Percentiles rank a stretch among this genome's conserved stretches.
Conservation (phyloP, 2,797 vertebrate genomes). For the Tokudaia muenninki region DNA sequence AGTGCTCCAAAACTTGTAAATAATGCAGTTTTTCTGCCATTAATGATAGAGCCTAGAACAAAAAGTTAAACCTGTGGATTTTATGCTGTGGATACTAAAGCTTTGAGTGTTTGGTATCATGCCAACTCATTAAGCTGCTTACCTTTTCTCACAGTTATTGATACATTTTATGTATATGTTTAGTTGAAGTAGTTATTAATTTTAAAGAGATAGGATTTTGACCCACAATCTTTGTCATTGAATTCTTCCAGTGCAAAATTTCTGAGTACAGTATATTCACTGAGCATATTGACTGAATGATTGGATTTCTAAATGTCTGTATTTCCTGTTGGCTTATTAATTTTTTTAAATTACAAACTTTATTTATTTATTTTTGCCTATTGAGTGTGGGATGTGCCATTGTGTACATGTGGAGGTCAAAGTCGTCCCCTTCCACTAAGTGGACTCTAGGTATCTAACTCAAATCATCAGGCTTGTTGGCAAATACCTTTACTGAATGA, state of each 20-base stretch:
- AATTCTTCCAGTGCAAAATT: slow-evolving; percentile 65
- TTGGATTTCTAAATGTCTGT: slow-evolving; percentile 29
- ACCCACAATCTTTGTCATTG: slow-evolving; percentile 60
- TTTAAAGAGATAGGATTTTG: slow-evolving; percentile 65
- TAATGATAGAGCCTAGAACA: slow-evolving; percentile 56
- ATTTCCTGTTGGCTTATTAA: slow-evolving; percentile 22
- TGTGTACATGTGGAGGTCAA: neutral
- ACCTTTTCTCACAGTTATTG: slow-evolving; percentile 46
- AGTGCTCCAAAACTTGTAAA: slow-evolving; percentile 46
- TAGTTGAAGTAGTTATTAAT: slow-evolving; percentile 43
- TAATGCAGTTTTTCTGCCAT: slow-evolving; percentile 67
- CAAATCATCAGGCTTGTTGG: neutral
- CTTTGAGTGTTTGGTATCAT: slow-evolving; percentile 63
- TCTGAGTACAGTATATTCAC: neutral
- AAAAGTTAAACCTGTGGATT: slow-evolving; percentile 67
- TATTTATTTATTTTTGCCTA: neutral
- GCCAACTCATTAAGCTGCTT: slow-evolving; percentile 62
- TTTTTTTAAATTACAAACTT: neutral
- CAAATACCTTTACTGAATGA: neutral
- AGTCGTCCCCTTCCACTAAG: neutral
- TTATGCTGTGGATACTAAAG: slow-evolving; percentile 64
- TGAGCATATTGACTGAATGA: neutral
- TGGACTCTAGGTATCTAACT: neutral
- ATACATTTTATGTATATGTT: slow-evolving; percentile 32
- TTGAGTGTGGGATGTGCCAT: neutral